A percentile compares a stretch with the other conserved stretches of the same genome.
Evolutionary conservation across 2,113 vertebrate genomes (phyloP).

Genomic region (Asarcornis scutulata): DNA sequence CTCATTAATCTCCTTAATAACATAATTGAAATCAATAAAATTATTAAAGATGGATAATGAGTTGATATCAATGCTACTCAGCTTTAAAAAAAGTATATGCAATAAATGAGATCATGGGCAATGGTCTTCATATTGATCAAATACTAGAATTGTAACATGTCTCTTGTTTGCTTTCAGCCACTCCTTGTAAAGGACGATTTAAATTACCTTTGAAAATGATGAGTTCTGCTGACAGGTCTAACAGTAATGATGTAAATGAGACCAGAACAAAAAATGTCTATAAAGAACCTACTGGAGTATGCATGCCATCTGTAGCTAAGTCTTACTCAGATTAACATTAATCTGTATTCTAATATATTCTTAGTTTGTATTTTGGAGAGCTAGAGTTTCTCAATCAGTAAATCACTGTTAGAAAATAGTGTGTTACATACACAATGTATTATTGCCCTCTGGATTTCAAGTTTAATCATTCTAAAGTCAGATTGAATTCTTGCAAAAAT

Average conservation of each 20-base stretch:
- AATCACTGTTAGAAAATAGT: neutral
- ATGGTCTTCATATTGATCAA: neutral
- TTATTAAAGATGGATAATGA: neutral
- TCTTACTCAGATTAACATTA: neutral
- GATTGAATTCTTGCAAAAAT: neutral
- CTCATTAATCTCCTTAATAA: neutral
- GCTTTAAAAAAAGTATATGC: neutral
- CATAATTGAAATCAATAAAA: neutral
- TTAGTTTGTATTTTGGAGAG: neutral
- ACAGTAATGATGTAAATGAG: neutral
- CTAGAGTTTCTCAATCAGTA: neutral
- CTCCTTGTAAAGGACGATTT: conserved; percentile 69
- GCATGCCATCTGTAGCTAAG: conserved; percentile 16
- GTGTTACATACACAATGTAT: neutral
- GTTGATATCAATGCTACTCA: neutral
- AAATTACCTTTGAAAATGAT: conserved; percentile 83
- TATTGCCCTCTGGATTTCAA: neutral
- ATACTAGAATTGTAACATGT: neutral
- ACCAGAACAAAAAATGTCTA: neutral
- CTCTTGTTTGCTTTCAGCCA: conserved; percentile 61
- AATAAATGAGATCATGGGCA: neutral
- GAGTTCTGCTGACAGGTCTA: conserved; percentile 68
- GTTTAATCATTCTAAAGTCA: neutral
- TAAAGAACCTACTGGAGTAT: neutral
- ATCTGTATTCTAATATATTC: neutral